Evolutionary conservation across 2,113 vertebrate genomes (phyloP).

Genomic region (Podilymbus podiceps): DNA sequence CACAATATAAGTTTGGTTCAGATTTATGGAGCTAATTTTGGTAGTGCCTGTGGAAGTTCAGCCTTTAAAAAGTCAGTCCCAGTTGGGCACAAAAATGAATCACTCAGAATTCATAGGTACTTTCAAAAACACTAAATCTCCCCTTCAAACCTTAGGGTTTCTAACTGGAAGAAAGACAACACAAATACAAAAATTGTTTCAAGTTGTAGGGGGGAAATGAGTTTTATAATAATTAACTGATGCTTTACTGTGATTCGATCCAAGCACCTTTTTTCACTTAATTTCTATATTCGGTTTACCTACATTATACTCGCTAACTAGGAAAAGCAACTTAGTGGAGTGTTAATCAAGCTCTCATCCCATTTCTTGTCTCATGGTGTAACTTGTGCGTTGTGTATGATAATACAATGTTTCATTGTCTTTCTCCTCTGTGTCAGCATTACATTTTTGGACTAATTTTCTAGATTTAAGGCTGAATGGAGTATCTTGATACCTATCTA

Average conservation of each 20-base stretch:
- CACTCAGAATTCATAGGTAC: neutral
- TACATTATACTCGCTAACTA: neutral
- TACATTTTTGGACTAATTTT: neutral
- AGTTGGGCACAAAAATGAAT: neutral
- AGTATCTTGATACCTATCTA: neutral
- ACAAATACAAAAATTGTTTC: neutral
- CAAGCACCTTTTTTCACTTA: neutral
- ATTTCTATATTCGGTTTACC: neutral
- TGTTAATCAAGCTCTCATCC: neutral
- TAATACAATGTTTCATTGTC: neutral
- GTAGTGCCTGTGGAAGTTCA: neutral
- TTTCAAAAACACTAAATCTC: neutral
- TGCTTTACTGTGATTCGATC: neutral
- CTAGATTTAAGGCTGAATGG: neutral
- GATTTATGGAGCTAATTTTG: neutral
- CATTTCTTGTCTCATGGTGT: neutral
- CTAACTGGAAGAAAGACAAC: neutral
- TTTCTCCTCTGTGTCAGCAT: neutral
- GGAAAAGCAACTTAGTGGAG: neutral
- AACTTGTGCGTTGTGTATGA: neutral
- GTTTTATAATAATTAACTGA: neutral
- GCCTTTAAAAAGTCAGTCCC: neutral
- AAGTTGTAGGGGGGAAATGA: fast-evolving
- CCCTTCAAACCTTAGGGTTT: neutral
- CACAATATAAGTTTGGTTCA: neutral